Conservation (phyloP, 2,888 invertebrate species). For the Drosophila neotestacea region DNA sequence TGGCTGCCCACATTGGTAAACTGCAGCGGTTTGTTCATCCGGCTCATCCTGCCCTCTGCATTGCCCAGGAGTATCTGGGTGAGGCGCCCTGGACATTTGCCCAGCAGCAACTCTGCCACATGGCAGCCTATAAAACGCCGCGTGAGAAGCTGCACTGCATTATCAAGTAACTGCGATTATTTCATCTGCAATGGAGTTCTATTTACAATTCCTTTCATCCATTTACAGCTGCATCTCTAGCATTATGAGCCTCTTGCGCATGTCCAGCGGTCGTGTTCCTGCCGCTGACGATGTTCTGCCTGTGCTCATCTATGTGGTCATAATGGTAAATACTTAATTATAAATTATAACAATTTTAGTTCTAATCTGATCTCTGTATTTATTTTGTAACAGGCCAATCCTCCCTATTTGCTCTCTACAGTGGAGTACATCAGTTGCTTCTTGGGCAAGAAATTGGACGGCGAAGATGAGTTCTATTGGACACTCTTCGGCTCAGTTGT, state of each 20-base stretch:
- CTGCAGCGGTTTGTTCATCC: constrained; percentile 91
- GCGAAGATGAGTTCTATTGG: constrained; percentile 99
- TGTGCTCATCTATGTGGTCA: constrained; percentile 97
- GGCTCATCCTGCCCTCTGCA: constrained; percentile 91
- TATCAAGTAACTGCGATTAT: constrained; percentile 76
- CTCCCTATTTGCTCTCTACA: constrained; percentile 96
- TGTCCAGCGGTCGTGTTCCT: constrained; percentile 92
- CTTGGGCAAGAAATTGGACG: constrained; percentile 92
- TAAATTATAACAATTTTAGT: not conserved
- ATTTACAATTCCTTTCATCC: not conserved
- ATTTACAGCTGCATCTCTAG: constrained; percentile 92
- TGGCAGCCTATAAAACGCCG: constrained; percentile 96
- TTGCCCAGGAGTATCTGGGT: constrained; percentile 93
- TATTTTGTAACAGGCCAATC: constrained; percentile 91
- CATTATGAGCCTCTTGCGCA: constrained; percentile 96
- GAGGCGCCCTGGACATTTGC: constrained; percentile 99
- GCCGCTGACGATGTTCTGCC: constrained; percentile 98
- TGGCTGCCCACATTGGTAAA: constrained; percentile 95
- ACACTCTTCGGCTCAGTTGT: constrained; percentile 98
- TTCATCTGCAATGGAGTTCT: not conserved
- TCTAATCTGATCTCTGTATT: not conserved
- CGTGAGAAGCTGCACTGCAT: constrained; percentile 90
- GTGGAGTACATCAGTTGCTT: constrained; percentile 98
- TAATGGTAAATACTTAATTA: constrained; percentile 89
- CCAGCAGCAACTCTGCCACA: constrained; percentile 94